Conservation (phyloP, 2,113 vertebrate species). For the Gavia stellata region DNA sequence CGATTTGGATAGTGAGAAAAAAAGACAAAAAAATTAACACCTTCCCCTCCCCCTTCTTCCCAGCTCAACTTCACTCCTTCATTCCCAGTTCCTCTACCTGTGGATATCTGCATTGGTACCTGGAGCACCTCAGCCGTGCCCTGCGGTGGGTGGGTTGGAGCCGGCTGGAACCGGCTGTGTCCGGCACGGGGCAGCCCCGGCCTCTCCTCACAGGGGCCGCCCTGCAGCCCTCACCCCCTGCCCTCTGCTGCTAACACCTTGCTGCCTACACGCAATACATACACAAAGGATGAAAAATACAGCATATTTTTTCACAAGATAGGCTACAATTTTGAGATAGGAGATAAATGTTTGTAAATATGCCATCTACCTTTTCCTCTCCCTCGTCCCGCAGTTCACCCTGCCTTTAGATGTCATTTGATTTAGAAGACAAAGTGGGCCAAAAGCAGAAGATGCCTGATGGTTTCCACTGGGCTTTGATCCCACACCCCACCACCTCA, state of each 20-base stretch:
- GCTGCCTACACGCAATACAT: not conserved
- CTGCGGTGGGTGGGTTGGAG: fast-evolving
- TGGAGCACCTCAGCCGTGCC: fast-evolving
- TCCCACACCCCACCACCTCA: not conserved
- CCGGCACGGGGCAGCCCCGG: fast-evolving
- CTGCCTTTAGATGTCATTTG: not conserved
- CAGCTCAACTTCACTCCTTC: not conserved
- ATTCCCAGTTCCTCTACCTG: not conserved
- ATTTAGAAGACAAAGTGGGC: not conserved
- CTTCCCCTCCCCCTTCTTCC: not conserved
- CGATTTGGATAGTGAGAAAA: not conserved
- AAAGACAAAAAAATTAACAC: not conserved
- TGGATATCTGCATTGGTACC: not conserved
- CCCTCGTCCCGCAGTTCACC: not conserved
- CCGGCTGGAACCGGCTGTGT: not conserved
- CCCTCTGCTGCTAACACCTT: not conserved
- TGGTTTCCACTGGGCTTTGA: not conserved
- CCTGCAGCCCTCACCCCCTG: no score
- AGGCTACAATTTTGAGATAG: not conserved
- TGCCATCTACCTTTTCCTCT: not conserved
- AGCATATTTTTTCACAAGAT: not conserved
- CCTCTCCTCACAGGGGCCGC: no score
- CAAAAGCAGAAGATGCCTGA: not conserved
- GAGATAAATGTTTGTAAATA: not conserved
- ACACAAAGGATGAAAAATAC: not conserved